phyloP scores from a whole-genome alignment of 2,113 vertebrate genomes.

The Pipra filicauda region DNA sequence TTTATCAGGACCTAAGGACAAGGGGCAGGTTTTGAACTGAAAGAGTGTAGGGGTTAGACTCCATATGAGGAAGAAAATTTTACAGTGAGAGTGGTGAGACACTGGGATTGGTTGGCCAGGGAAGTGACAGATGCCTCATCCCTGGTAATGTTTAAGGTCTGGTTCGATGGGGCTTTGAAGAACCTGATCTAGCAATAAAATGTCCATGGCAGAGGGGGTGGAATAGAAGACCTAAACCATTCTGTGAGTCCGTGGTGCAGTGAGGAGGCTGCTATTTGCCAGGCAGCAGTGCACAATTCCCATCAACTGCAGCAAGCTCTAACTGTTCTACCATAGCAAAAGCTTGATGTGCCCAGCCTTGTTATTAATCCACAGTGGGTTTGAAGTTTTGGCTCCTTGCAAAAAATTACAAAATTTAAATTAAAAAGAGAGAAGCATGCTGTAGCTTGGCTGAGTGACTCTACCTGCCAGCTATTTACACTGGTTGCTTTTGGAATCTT shows the following conservation, averaged over 20 bases:
- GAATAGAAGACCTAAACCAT: neutral
- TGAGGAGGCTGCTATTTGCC: neutral
- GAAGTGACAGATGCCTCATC: neutral
- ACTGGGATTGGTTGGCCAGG: neutral
- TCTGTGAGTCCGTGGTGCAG: fast-evolving
- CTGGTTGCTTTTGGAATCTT: neutral
- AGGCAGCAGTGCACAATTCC: neutral
- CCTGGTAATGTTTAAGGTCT: neutral
- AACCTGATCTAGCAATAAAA: neutral
- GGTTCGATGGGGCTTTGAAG: neutral
- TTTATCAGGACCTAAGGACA: neutral
- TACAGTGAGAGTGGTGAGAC: neutral
- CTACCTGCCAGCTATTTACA: neutral
- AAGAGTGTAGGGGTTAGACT: neutral
- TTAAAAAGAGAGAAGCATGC: neutral
- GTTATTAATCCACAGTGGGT: neutral
- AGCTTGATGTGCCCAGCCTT: neutral
- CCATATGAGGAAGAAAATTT: neutral
- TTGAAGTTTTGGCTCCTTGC: neutral
- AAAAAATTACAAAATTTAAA: neutral
- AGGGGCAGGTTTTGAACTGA: neutral
- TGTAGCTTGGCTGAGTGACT: neutral
- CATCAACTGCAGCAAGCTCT: neutral
- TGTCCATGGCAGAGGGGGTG: neutral
- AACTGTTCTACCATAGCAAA: neutral